Conservation (phyloP, 2,888 invertebrate species). For the Pocota personata region DNA sequence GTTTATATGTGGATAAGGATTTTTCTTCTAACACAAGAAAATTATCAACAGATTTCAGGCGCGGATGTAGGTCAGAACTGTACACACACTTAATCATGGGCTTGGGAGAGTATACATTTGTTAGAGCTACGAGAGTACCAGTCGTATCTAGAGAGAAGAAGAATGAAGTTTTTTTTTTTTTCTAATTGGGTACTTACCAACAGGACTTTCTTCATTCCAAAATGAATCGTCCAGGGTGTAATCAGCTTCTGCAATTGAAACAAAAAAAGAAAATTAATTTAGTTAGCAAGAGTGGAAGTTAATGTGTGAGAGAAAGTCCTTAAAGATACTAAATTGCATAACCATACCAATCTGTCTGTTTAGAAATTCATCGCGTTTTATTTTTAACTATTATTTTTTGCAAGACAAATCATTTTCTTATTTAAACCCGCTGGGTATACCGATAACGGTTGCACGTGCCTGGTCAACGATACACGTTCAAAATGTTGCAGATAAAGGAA, state of each 20-base stretch:
- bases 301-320: not conserved
- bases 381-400: not conserved
- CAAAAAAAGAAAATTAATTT: slow-evolving; percentile 37
- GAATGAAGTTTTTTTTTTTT: not conserved
- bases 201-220: slow-evolving; percentile 96
- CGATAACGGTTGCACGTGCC: slow-evolving; percentile 60
- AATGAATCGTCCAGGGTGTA: slow-evolving; percentile 96
- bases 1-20: not conserved
- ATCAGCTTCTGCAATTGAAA: slow-evolving; percentile 93
- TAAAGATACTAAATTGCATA: not conserved
- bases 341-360: not conserved
- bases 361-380: slow-evolving; percentile 21
- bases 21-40: not conserved
- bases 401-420: slow-evolving; percentile 49
- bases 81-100: slow-evolving; percentile 1
- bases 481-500: slow-evolving; percentile 35
- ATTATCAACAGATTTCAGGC: slow-evolving; percentile 5
- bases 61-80: slow-evolving; percentile 9
- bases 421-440: slow-evolving; percentile 23
- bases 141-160: not conserved
- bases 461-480: slow-evolving; percentile 61
- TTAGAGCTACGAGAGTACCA: not conserved
- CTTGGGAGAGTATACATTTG: not conserved
- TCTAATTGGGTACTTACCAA: slow-evolving; percentile 87
- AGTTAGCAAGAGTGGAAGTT: not conserved